Conservation (phyloP, 2,113 vertebrate species). For the Gymnogyps californianus region DNA sequence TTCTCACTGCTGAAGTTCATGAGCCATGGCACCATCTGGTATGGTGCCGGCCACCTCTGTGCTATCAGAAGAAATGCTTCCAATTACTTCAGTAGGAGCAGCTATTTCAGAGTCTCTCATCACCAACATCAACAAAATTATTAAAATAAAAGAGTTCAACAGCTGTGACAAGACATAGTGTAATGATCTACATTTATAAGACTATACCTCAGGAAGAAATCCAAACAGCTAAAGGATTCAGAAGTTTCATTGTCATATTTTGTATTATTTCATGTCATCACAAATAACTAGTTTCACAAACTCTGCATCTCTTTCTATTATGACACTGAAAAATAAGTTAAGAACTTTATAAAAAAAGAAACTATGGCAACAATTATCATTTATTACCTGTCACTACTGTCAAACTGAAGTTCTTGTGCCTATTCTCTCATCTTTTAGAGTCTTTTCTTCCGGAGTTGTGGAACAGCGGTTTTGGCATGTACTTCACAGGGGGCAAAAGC, state of each 20-base stretch:
- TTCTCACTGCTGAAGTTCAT: background rate
- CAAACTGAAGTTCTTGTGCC: background rate
- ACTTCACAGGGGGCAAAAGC: background rate
- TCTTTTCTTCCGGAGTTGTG: background rate
- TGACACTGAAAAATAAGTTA: background rate
- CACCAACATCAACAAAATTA: background rate
- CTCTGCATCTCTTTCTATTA: background rate
- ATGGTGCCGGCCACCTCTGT: background rate
- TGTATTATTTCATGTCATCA: background rate
- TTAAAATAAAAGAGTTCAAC: background rate
- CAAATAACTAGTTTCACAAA: background rate
- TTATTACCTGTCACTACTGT: background rate
- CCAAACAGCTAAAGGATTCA: background rate
- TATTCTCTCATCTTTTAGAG: background rate
- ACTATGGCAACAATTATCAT: background rate
- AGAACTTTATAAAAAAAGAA: background rate
- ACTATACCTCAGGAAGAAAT: background rate
- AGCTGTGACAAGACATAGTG: background rate
- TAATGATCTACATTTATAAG: background rate
- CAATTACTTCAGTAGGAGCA: background rate
- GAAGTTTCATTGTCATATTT: background rate
- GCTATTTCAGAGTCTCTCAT: background rate
- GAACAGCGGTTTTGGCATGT: background rate
- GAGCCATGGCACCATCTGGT: background rate
- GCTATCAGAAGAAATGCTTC: background rate